Percentiles rank a stretch among this genome's conserved stretches.
phyloP scores from a whole-genome alignment of 2,888 invertebrate species.

The Athalia circularis region DNA sequence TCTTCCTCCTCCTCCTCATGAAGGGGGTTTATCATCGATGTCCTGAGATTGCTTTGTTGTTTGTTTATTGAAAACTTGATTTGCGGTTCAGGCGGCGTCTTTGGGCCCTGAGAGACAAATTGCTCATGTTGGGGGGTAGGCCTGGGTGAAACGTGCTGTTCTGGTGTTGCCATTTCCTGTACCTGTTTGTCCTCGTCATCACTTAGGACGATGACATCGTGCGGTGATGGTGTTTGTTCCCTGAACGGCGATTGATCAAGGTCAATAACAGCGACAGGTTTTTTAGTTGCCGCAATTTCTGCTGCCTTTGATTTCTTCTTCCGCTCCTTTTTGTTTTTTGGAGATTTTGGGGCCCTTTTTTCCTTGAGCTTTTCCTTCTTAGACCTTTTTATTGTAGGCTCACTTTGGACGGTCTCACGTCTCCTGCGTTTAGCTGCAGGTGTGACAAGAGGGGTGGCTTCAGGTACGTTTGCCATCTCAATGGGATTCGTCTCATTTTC shows the following conservation, averaged over 20 bases:
- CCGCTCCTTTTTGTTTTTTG: slow-evolving; percentile 70
- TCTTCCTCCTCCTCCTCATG: slow-evolving; percentile 76
- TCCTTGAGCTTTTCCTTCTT: slow-evolving; percentile 72
- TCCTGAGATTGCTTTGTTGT: slow-evolving; percentile 66
- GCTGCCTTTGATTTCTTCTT: slow-evolving; percentile 72
- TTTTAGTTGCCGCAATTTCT: slow-evolving; percentile 77
- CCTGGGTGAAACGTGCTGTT: slow-evolving; percentile 62
- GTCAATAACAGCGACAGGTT: slow-evolving; percentile 91
- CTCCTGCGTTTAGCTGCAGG: slow-evolving; percentile 71
- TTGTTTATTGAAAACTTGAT: slow-evolving; percentile 79
- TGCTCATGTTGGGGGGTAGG: slow-evolving; percentile 66
- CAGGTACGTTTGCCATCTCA: slow-evolving; percentile 61
- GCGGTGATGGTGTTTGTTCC: slow-evolving; percentile 87
- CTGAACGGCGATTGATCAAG: slow-evolving; percentile 90
- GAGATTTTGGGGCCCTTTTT: slow-evolving; percentile 65
- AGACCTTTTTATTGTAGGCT: slow-evolving; percentile 68
- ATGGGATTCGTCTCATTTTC: slow-evolving; percentile 65
- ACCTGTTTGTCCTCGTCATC: slow-evolving; percentile 82
- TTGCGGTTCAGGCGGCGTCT: slow-evolving; percentile 85
- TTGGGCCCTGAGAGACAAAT: slow-evolving; percentile 78
- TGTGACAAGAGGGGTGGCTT: slow-evolving; percentile 67
- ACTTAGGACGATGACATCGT: slow-evolving; percentile 88
- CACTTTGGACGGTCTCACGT: slow-evolving; percentile 66
- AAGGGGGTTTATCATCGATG: slow-evolving; percentile 77
- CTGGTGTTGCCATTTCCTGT: slow-evolving; percentile 60